Evolutionary conservation across 1,140 invertebrate genomes (phyloP).

Genomic region (Streblospio benedicti): DNA sequence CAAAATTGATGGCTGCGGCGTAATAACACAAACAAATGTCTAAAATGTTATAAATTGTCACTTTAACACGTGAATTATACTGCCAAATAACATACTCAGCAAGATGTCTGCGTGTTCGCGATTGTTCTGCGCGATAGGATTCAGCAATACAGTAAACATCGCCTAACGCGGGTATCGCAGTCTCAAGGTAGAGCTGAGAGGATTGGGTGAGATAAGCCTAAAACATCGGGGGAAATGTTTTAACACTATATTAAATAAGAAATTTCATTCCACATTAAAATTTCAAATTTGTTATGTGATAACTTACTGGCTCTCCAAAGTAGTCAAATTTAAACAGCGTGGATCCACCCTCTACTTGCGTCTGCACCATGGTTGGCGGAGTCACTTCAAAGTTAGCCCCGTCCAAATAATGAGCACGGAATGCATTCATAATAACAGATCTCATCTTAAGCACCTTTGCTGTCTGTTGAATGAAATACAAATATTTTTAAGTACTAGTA

Average conservation of each 20-base stretch:
- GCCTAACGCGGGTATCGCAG: conserved; percentile 82
- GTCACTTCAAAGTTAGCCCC: conserved; percentile 84
- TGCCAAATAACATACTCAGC: conserved; percentile 79
- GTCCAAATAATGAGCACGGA: conserved; percentile 80
- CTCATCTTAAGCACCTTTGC: conserved; percentile 83
- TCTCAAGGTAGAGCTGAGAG: conserved; percentile 98
- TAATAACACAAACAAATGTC: too few relatives aligned
- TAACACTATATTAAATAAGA: too few relatives aligned
- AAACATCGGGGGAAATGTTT: too few relatives aligned
- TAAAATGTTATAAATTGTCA: too few relatives aligned
- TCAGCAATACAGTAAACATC: conserved; percentile 97
- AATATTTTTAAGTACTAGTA: neutral
- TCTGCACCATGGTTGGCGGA: conserved; percentile 89
- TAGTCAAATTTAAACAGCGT: conserved; percentile 94
- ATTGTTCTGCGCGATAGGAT: conserved; percentile 95
- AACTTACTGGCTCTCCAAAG: conserved; percentile 66
- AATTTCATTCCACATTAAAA: too few relatives aligned
- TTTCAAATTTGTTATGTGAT: too few relatives aligned
- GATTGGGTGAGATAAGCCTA: conserved; percentile 93
- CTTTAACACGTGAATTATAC: too few relatives aligned
- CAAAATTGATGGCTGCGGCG: too few relatives aligned
- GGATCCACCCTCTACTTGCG: conserved; percentile 91
- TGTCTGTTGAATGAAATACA: conserved; percentile 52
- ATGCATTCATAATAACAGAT: conserved; percentile 78
- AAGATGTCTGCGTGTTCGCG: conserved; percentile 88